Base-by-base conservation (phyloP, 2,113 vertebrate genomes). In the Cynopterus brachyotis region DNA sequence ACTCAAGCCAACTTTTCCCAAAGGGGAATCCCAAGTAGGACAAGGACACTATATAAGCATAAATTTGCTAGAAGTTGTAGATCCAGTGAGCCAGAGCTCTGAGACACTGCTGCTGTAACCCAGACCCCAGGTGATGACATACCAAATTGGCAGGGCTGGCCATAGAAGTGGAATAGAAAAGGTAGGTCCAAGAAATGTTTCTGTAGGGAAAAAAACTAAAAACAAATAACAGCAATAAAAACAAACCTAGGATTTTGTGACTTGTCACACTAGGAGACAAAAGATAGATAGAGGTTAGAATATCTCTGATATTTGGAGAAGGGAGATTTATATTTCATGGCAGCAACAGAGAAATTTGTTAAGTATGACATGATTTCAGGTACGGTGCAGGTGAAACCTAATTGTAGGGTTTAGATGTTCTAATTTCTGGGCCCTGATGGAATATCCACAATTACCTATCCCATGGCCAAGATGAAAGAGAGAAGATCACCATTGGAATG, bases 91-190 rank as follows among this genome's bases (percentile, higher is more conserved):
- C 45, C 35, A 28, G 50, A 80, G 66, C 76, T 50, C 19, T 42
- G 50, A 55, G 53, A 1, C 37, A 11, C 67, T 40, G 59, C 79
- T 59, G 69, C 50, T 86, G 70, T 24, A 76, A 80, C 67, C 70
- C 66, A 81, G 83, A 83, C 30, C 75, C 45, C 67, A 37, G 86
- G 37, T 89, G 97, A 87, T 35, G 90, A 92, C 83, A 85, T 35
- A 66, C 2, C 40, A 35, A 83, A 57, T 19, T 12, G 45, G 16
- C 42, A 84, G 3, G 8, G 53, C 24, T 59, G 64, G 4, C 80
- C 80, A 26, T 22, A 79, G 69, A 75, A 62, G 69, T 22, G 19
- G 12, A 81, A 40, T 20, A 75, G n/a, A 82, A 78, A 50, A 89
- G 47, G 35, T 37, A 90, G 32, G 42, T 26, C 59, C 22, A 87